Evolutionary conservation across 2,888 invertebrate genomes (phyloP).

Genomic region (Argynnis bischoffii): DNA sequence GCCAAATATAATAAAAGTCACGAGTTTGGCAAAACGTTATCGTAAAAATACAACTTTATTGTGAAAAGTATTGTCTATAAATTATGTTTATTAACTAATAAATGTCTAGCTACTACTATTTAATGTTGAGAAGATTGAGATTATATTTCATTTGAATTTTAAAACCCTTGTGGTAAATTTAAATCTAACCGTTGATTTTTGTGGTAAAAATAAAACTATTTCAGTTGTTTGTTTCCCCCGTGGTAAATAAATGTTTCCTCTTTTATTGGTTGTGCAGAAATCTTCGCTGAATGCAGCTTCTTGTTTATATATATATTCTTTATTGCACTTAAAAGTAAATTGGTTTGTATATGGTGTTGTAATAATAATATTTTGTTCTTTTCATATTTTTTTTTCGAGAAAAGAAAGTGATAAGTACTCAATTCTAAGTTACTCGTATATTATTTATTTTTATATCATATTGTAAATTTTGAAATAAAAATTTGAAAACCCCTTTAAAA

Average conservation of each 20-base stretch:
- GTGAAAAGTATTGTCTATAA: neutral
- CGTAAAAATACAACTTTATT: neutral
- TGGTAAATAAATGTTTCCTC: slow-evolving; percentile 23
- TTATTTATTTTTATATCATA: neutral
- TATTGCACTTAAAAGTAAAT: too few relatives aligned
- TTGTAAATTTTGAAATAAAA: too few relatives aligned
- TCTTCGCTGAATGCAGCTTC: slow-evolving; percentile 15
- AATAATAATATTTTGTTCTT: neutral
- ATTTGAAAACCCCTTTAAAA: too few relatives aligned
- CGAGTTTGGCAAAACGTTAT: neutral
- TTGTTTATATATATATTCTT: too few relatives aligned
- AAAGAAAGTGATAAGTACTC: too few relatives aligned
- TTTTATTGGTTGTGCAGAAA: slow-evolving; percentile 23
- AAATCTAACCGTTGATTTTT: slow-evolving; percentile 22
- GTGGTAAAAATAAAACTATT: slow-evolving; percentile 28
- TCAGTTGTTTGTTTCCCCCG: slow-evolving; percentile 20
- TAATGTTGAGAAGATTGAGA: neutral
- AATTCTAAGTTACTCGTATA: too few relatives aligned
- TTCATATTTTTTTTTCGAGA: neutral
- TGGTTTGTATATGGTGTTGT: neutral
- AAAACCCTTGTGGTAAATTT: slow-evolving; percentile 10
- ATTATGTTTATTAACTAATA: slow-evolving; percentile 11
- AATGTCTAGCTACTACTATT: slow-evolving; percentile 1
- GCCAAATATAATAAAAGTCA: neutral
- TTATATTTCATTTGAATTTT: slow-evolving; percentile 5